A percentile compares a stretch with the other conserved stretches of the same genome.
These are phyloP conservation scores for Plecotus auritus DNA, from an alignment of 2,113 vertebrate genomes.

Conservation along the genomic window DNA sequence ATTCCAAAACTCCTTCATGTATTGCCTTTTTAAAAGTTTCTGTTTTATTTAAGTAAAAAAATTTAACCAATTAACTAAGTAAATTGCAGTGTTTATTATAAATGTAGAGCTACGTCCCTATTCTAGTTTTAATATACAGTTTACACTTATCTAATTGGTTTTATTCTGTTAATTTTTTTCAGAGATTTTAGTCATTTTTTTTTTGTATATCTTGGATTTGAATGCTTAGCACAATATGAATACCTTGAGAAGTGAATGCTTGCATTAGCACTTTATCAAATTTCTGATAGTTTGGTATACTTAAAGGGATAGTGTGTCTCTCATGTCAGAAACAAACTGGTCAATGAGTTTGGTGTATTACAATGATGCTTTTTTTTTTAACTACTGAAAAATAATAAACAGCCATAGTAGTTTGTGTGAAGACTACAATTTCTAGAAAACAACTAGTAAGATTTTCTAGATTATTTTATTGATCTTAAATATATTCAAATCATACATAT, in stretches of 20 bases:
- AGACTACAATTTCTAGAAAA: not conserved
- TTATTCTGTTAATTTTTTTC: constrained; percentile 3
- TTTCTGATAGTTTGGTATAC: not conserved
- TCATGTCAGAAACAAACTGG: not conserved
- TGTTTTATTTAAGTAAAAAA: constrained; percentile 31
- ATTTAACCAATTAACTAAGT: not conserved
- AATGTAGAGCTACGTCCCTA: not conserved
- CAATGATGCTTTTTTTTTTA: not conserved
- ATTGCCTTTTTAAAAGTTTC: not conserved
- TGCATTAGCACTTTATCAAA: not conserved
- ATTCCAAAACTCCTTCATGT: not conserved
- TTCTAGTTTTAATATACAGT: not conserved
- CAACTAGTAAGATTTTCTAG: not conserved
- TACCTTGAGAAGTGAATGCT: not conserved
- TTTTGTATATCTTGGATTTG: not conserved
- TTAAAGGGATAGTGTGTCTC: not conserved
- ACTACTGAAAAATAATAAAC: not conserved
- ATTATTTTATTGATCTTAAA: constrained; percentile 4
- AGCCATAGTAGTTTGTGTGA: not conserved
- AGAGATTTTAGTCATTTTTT: not conserved
- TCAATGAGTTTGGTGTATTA: not conserved
- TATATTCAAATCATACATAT: not conserved
- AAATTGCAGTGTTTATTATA: not conserved
- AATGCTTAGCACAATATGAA: not conserved
- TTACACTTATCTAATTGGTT: constrained; percentile 8